phyloP scores from a whole-genome alignment of 1,140 invertebrate genomes.

The Drosophila kikkawai region DNA sequence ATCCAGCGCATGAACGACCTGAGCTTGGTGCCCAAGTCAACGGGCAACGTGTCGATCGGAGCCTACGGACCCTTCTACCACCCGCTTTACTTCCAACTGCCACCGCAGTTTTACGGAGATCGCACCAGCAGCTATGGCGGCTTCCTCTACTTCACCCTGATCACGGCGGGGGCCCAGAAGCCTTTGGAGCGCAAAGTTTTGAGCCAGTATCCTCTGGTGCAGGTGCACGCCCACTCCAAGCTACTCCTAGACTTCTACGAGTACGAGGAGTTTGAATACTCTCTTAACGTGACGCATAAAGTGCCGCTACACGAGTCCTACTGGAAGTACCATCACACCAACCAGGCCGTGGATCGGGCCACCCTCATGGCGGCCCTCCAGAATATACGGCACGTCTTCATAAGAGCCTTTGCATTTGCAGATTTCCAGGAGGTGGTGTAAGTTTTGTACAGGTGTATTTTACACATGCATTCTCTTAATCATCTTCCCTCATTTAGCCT shows the following conservation, averaged over 20 bases:
- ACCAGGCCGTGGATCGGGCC: slow-evolving; percentile 87
- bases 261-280: slow-evolving; percentile 72
- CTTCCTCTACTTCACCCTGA: slow-evolving; percentile 91
- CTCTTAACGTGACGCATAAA: slow-evolving; percentile 73
- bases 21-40: slow-evolving; percentile 84
- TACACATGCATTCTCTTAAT: neutral
- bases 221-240: slow-evolving; percentile 92
- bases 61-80: slow-evolving; percentile 88
- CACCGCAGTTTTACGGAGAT: slow-evolving; percentile 94
- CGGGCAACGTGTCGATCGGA: slow-evolving; percentile 89
- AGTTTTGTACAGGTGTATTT: slow-evolving; percentile 61
- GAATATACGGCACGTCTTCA: slow-evolving; percentile 92
- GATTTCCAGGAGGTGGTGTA: slow-evolving; percentile 88
- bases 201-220: slow-evolving; percentile 91
- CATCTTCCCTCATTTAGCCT: slow-evolving; percentile 44
- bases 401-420: slow-evolving; percentile 90
- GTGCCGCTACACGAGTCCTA: slow-evolving; percentile 87
- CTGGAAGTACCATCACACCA: slow-evolving; percentile 85
- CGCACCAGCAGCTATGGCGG: slow-evolving; percentile 97
- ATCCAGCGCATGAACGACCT: slow-evolving; percentile 85
- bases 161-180: slow-evolving; percentile 88
- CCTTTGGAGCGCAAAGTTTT: slow-evolving; percentile 86
- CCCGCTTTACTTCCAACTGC: slow-evolving; percentile 95
- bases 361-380: slow-evolving; percentile 96
- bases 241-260: slow-evolving; percentile 93